Evolutionary conservation across 2,113 vertebrate species (phyloP).

Genomic region (Megaceryle maxima): DNA sequence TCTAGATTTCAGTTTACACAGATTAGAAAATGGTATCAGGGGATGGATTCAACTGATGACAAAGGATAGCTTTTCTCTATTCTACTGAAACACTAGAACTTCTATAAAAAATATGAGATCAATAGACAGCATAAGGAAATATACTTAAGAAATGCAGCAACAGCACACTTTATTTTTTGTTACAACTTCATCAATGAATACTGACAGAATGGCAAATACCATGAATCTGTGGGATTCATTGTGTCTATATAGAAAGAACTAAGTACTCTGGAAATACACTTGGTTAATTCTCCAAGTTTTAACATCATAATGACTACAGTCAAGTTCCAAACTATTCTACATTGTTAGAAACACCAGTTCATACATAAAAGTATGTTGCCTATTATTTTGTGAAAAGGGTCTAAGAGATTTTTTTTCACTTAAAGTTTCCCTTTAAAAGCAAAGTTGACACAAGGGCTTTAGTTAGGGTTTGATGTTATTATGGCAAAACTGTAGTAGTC

Average conservation of each 20-base stretch:
- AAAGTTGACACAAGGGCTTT: neutral
- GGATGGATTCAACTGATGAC: neutral
- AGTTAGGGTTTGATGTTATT: neutral
- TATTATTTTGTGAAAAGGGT: neutral
- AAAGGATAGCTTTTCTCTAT: neutral
- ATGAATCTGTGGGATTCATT: neutral
- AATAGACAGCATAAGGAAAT: neutral
- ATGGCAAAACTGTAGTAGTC: neutral
- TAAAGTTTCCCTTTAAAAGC: neutral
- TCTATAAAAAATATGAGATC: neutral
- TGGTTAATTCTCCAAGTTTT: neutral
- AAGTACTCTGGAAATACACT: neutral
- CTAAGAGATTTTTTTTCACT: neutral
- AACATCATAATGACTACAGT: neutral
- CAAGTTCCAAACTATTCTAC: neutral
- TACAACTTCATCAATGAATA: neutral
- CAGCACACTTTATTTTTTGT: neutral
- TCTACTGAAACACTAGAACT: neutral
- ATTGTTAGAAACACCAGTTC: neutral
- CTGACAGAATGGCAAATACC: neutral
- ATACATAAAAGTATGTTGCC: neutral
- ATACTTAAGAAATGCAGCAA: neutral
- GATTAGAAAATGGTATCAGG: neutral
- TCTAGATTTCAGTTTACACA: neutral
- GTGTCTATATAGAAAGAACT: neutral